A percentile compares a stretch with the other conserved stretches of the same genome.
Evolutionary conservation across 2,888 invertebrate genomes (phyloP).

Genomic region (Archips crataeganus): DNA sequence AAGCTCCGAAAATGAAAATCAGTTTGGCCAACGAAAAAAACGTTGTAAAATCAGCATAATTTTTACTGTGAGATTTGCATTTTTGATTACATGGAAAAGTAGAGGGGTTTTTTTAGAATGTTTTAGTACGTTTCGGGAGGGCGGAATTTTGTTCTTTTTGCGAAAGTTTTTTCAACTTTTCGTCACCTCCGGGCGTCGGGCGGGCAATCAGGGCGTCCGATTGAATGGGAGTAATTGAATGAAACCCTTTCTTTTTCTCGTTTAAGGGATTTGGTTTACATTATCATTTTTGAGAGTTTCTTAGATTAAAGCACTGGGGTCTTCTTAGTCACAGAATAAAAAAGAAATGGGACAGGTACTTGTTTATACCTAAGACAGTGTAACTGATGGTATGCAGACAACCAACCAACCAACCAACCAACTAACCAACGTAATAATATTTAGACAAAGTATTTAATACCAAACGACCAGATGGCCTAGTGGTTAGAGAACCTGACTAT

Average conservation of each 20-base stretch:
- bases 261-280: conserved; percentile 12
- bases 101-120: conserved; percentile 47
- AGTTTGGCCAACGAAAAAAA: conserved; percentile 46
- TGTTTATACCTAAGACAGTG: too few species aligned
- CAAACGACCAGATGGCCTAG: too few species aligned
- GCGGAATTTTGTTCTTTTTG: conserved; percentile 10
- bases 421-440: too few species aligned
- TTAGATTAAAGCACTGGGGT: neutral
- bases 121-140: conserved; percentile 42
- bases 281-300: conserved; percentile 6
- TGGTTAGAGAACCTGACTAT: too few species aligned
- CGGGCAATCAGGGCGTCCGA: conserved; percentile 24
- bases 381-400: too few species aligned
- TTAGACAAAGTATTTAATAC: too few species aligned
- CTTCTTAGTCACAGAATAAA: too few species aligned
- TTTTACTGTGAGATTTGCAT: conserved; percentile 66
- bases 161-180: conserved; percentile 34
- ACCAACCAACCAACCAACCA: too few species aligned
- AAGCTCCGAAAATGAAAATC: conserved; percentile 51
- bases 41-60: conserved; percentile 61
- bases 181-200: conserved; percentile 29
- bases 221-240: conserved; percentile 26
- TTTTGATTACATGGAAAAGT: conserved; percentile 72
- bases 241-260: conserved; percentile 27
- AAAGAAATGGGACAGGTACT: too few species aligned